These are phyloP conservation scores for Netelia virgata DNA, from an alignment of 2,888 invertebrate species.

Conservation along the genomic window DNA sequence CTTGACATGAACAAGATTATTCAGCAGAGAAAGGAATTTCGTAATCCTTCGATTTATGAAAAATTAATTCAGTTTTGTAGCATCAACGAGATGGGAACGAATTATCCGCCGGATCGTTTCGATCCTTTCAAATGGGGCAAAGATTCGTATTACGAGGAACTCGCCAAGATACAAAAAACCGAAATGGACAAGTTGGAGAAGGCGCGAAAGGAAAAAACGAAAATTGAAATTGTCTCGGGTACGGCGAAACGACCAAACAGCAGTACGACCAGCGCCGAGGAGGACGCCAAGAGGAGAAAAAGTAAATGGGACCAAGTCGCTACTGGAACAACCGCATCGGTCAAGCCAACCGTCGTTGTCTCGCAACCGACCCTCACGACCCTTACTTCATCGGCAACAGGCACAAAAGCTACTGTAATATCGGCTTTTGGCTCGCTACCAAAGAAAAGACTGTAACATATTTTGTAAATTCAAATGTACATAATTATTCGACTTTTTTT, in stretches of 20 bases:
- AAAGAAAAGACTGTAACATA: slow-evolving; percentile 88
- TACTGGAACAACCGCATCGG: slow-evolving; percentile 86
- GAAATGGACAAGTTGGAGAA: slow-evolving; percentile 96
- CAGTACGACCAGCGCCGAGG: slow-evolving; percentile 85
- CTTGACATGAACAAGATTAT: slow-evolving; percentile 96
- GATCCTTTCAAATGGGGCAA: slow-evolving; percentile 97
- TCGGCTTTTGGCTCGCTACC: slow-evolving; percentile 96
- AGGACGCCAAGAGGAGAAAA: slow-evolving; percentile 92
- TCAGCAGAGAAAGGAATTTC: slow-evolving; percentile 96
- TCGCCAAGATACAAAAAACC: slow-evolving; percentile 94
- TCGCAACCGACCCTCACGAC: slow-evolving; percentile 91
- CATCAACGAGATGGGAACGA: slow-evolving; percentile 98
- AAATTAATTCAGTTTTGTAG: slow-evolving; percentile 97
- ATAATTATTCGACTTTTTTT: slow-evolving; percentile 59
- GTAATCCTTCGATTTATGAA: slow-evolving; percentile 99
- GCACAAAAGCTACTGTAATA: slow-evolving; percentile 96
- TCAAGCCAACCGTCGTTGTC: slow-evolving; percentile 90
- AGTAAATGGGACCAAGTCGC: slow-evolving; percentile 97
- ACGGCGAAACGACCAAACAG: slow-evolving; percentile 87
- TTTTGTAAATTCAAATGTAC: slow-evolving; percentile 73
- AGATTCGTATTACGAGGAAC: slow-evolving; percentile 96
- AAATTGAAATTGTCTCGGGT: slow-evolving; percentile 94
- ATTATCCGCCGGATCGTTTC: slow-evolving; percentile 97
- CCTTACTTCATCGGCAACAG: slow-evolving; percentile 92
- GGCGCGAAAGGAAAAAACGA: slow-evolving; percentile 88